Percentiles rank a stretch among this genome's conserved stretches.
Conservation (phyloP, 2,888 invertebrate genomes). For the Dyspetes luteomarginatus region DNA sequence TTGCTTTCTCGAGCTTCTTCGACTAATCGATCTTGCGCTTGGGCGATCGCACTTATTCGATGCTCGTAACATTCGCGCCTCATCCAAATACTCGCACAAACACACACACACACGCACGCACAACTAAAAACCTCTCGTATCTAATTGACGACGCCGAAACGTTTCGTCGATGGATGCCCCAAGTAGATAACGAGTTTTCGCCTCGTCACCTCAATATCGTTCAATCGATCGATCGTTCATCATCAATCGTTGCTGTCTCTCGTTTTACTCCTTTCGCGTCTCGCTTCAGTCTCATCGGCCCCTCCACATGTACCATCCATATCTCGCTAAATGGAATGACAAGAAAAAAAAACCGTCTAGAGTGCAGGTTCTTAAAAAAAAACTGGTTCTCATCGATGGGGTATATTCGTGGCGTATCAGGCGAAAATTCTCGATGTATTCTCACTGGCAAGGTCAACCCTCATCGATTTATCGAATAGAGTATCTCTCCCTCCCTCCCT, state of each 20-base stretch:
- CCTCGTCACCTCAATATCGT: conserved; percentile 24
- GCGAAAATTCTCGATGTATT: conserved; percentile 22
- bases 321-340: conserved; percentile 35
- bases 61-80: conserved; percentile 46
- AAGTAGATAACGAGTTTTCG: conserved; percentile 44
- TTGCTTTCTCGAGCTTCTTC: conserved; percentile 14
- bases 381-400: conserved; percentile 26
- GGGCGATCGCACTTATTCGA: conserved; percentile 29
- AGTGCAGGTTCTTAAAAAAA: conserved; percentile 27
- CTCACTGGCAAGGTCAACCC: conserved; percentile 40
- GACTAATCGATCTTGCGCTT: conserved; percentile 53
- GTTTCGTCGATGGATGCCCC: conserved; percentile 46
- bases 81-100: conserved; percentile 1
- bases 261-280: conserved; percentile 20
- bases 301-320: neutral
- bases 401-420: conserved; percentile 27
- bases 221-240: conserved; percentile 47
- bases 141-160: conserved; percentile 51
- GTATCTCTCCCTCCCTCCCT: no score
- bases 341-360: conserved; percentile 18
- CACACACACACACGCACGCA: neutral
- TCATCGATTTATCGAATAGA: conserved; percentile 62
- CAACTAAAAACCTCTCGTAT: conserved; percentile 5
- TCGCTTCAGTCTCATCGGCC: neutral
- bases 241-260: conserved; percentile 57